These are phyloP conservation scores for Camelus bactrianus DNA, from an alignment of 2,113 vertebrate genomes.

Conservation along the genomic window DNA sequence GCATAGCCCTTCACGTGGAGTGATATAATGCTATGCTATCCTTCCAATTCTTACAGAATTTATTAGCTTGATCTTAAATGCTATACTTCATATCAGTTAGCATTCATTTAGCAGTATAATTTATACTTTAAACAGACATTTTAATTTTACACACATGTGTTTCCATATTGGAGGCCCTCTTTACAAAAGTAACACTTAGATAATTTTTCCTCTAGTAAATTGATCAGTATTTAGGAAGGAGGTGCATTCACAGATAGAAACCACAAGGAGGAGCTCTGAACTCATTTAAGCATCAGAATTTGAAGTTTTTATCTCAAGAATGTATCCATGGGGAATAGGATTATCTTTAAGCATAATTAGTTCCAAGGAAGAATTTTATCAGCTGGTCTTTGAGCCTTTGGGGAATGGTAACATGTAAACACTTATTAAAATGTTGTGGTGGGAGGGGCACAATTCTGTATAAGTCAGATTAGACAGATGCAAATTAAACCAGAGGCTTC, in stretches of 20 bases:
- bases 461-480: conserved; percentile 83
- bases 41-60: neutral
- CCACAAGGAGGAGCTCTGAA: conserved; percentile 84
- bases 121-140: neutral
- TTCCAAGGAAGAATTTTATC: conserved; percentile 85
- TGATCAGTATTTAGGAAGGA: neutral
- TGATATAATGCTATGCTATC: neutral
- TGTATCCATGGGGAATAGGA: conserved; percentile 59
- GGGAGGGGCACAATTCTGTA: conserved; percentile 81
- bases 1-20: neutral
- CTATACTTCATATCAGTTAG: neutral
- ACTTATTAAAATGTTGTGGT: conserved; percentile 87
- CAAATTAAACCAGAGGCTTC: conserved; percentile 82
- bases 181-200: neutral
- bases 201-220: neutral
- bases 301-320: neutral
- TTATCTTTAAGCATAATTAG: conserved; percentile 84
- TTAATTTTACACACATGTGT: neutral
- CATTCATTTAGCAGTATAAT: neutral
- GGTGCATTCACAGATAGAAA: neutral
- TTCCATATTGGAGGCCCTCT: neutral
- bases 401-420: conserved; percentile 85
- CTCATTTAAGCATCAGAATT: conserved; percentile 8
- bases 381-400: conserved; percentile 72
- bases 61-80: neutral